Base-by-base conservation (phyloP, 2,888 invertebrate genomes). In the Pediacus dermestoides region DNA sequence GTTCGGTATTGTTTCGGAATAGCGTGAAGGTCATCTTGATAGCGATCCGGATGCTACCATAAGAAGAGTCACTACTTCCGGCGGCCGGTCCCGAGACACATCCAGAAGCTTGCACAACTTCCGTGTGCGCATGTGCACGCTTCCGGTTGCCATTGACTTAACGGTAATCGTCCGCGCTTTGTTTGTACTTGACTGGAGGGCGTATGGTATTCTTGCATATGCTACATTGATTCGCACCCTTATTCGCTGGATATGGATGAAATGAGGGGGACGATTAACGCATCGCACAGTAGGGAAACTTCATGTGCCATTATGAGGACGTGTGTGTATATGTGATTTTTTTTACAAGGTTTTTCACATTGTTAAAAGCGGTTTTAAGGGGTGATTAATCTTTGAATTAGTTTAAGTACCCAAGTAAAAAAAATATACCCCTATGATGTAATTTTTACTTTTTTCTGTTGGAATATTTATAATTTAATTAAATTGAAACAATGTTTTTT, bases 71-170 rank as follows among this genome's bases (percentile, higher is more conserved):
- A 37, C 28, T 39, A 39, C 48, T 46, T 57, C 57, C 57, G 54
- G 42, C 45, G 12, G 18, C 12, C 35, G 27, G n/a, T 13, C 7
- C 34, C 32, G 39, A 16, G 28, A 7, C 28, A 26, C 39, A 21
- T 10, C n/a, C n/a, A n/a, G n/a, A n/a, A n/a, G n/a, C 34, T 37
- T 35, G 42, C 39, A 39, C 44, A 36, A 37, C 44, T 44, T 50
- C 51, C 51, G 49, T 36, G 37, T 26, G 45, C 60, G 57, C 57
- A 57, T 61, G 61, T 57, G 53, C 49, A 35, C 37, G 44, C 53
- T 60, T 66, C 64, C 64, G 57, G 53, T 48, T 44, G 43, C 58
- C 62, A 63, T 64, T 61, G 63, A 63, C 63, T 64, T 60, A 56
- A 60, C 58, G 53, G 60, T 61, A 18, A 18, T 18, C 21, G 21